Percentiles rank a stretch among this genome's conserved stretches.
phyloP scores from a whole-genome alignment of 2,113 vertebrate species.

The Okapia johnstoni region DNA sequence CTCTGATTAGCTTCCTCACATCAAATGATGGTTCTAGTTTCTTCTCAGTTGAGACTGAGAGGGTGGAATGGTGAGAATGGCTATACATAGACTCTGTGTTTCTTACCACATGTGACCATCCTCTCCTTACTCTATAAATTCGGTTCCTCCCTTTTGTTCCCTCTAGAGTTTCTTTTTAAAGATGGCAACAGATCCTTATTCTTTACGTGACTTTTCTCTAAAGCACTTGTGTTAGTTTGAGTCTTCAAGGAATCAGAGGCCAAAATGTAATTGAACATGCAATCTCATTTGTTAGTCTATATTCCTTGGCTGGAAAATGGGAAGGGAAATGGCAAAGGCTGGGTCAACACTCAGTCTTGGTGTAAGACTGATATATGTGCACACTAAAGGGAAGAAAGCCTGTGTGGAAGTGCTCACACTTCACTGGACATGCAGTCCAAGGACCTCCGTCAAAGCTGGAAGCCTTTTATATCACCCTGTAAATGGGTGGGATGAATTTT shows the following conservation, averaged over 20 bases:
- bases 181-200: neutral
- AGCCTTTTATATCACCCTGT: neutral
- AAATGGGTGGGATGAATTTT: neutral
- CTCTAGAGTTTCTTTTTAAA: neutral
- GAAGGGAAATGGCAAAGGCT: neutral
- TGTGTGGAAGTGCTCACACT: neutral
- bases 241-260: neutral
- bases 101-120: neutral
- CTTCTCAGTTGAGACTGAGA: neutral
- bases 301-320: neutral
- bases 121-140: neutral
- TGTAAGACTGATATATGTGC: neutral
- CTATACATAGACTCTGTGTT: neutral
- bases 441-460: neutral
- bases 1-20: neutral
- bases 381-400: neutral
- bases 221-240: neutral
- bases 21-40: neutral
- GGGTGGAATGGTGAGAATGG: neutral
- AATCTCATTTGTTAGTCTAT: neutral
- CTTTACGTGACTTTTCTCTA: neutral
- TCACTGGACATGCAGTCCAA: neutral
- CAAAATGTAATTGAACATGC: slow-evolving; percentile 13
- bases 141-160: neutral
- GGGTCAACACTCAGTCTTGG: neutral